Conservation (phyloP, 2,113 vertebrate genomes). For the Tachysurus fulvidraco region DNA sequence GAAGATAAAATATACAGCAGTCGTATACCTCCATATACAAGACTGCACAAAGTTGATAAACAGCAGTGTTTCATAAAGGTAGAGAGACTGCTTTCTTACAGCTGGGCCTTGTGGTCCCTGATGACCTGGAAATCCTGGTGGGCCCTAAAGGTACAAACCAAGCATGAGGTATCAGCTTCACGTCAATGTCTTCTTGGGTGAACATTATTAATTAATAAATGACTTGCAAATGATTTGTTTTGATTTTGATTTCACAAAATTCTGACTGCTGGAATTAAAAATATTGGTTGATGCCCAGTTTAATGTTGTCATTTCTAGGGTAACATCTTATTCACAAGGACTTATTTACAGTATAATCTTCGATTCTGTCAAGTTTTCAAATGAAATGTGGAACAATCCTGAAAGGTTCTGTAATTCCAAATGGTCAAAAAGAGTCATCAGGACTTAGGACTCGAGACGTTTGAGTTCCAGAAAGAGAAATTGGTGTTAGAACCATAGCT, state of each 20-base stretch:
- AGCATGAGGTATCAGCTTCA: neutral
- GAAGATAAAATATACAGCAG: neutral
- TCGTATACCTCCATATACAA: neutral
- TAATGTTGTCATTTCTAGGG: neutral
- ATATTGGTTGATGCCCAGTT: neutral
- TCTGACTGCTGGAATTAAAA: neutral
- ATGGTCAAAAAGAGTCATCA: neutral
- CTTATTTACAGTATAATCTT: no score
- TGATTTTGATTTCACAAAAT: neutral
- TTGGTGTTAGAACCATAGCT: neutral
- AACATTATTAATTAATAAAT: neutral
- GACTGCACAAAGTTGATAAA: neutral
- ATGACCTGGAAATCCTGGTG: conserved; percentile 82
- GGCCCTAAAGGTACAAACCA: conserved; percentile 73
- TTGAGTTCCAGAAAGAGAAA: neutral
- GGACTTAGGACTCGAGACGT: neutral
- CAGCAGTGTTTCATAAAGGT: neutral
- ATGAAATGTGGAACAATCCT: neutral
- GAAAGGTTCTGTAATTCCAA: neutral
- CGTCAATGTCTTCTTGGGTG: neutral
- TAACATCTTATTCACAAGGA: neutral
- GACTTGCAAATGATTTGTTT: neutral
- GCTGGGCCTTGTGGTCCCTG: conserved; percentile 78
- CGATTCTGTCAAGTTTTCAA: no score
- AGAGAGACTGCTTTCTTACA: conserved; percentile 72